Evolutionary conservation across 2,113 vertebrate genomes (phyloP).

Genomic region (Isurus oxyrinchus): DNA sequence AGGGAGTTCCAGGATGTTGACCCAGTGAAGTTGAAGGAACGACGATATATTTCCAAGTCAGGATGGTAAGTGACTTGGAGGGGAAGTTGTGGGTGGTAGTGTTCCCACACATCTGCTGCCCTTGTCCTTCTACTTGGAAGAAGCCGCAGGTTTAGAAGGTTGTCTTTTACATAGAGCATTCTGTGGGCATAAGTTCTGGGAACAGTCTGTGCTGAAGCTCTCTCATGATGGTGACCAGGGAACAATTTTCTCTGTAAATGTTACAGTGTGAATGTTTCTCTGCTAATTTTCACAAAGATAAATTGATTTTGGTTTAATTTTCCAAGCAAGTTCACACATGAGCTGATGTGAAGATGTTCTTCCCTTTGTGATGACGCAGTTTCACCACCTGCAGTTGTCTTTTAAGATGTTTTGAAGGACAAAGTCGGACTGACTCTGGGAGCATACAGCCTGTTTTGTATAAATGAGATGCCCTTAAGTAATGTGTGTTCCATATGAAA

Average conservation of each 20-base stretch:
- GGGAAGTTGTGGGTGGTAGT: no score
- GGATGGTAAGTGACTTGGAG: no score
- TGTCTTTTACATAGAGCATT: no score
- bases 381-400: background rate
- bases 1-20: no score
- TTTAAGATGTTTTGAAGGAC: constrained; percentile 5
- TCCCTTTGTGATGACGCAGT: constrained; percentile 9
- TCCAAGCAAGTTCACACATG: constrained; percentile 22
- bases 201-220: background rate
- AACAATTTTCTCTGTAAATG: constrained; percentile 14
- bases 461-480: background rate
- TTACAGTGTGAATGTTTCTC: background rate
- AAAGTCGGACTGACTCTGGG: background rate
- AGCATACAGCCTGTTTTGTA: background rate
- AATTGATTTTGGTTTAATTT: constrained; percentile 19
- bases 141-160: background rate
- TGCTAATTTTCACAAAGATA: constrained; percentile 30
- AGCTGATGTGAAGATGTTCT: background rate
- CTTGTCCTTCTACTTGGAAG: background rate
- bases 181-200: background rate
- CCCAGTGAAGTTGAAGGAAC: no score
- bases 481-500: background rate
- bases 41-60: no score
- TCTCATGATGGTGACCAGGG: background rate
- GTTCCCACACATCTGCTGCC: no score